Base-by-base conservation (phyloP, 1,140 invertebrate species). In the Lepidurus packardi region DNA sequence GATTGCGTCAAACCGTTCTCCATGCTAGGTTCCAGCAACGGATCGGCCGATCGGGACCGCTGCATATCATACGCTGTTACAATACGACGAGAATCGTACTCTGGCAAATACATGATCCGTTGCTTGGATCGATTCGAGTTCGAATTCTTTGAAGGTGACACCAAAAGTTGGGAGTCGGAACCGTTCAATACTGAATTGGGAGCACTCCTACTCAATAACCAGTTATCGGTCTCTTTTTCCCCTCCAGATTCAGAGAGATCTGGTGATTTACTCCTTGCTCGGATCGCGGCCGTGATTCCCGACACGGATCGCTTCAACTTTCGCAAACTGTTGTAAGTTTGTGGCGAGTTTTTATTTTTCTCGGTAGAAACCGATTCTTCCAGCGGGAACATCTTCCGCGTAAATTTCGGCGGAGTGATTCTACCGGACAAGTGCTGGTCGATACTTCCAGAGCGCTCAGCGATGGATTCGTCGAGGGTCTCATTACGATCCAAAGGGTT, bases 71-170 rank as follows among this genome's bases (percentile, higher is more conserved):
- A 65, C 13, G 53, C 53, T n/a, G 53, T 65, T 65, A 65, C 53
- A 16, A 65, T 21, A 65, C 84, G 24, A 81, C 82, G 77, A 43
- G 84, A 81, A 80, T 88, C 87, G 76, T 89, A 89, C 75, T 90
- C 89, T 0, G 92, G 92, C 43, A 94, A 86, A 84, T 94, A 94
- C 90, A 94, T 93, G 8, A 93, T 88, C 73, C 79, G 45, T 74
- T 78, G 78, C 34, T 73, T 78, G 78, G 53, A 65, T 7, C 53
- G 53, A 21, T 65, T 65, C 6, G 53, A 65, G 13, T 9, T 3
- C 3, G 16, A 13, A 16, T 21, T 65, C 21, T 65, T 65, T 13
- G 53, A 65, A 41, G 43, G 53, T 25, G 43, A 77, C 11, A 16
- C 42, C 13, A 34, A 24, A 25, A 47, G n/a, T 8, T 44, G 43